A percentile compares a stretch with the other conserved stretches of the same genome.
Conservation (phyloP, 1,140 invertebrate genomes). For the Chymomyza costata region DNA sequence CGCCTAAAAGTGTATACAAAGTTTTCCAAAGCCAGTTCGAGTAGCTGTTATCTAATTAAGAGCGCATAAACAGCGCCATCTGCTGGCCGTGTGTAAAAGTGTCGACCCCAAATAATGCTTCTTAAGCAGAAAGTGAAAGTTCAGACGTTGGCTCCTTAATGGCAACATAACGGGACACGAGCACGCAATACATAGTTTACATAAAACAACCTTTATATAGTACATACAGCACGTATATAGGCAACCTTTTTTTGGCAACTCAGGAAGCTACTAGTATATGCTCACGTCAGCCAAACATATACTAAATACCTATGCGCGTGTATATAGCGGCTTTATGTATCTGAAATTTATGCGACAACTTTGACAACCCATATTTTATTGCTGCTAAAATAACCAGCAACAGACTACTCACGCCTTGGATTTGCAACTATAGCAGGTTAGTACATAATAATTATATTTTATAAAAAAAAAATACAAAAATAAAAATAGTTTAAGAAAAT, state of each 20-base stretch:
- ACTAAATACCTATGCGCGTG: slow-evolving; percentile 7
- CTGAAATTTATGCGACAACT: slow-evolving; percentile 53
- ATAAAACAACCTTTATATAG: slow-evolving; percentile 15
- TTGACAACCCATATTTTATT: slow-evolving; percentile 50
- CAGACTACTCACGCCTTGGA: slow-evolving; percentile 51
- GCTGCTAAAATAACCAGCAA: slow-evolving; percentile 22
- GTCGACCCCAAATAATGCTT: too few species aligned
- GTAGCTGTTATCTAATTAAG: slow-evolving; percentile 42
- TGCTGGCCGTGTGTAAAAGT: too few species aligned
- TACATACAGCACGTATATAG: slow-evolving; percentile 16
- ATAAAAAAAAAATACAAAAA: slow-evolving; percentile 3
- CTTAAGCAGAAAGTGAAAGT: slow-evolving; percentile 60
- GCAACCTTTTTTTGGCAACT: too few species aligned
- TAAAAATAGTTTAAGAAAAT: too few species aligned
- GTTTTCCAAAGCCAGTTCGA: too few species aligned
- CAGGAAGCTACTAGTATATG: too few species aligned
- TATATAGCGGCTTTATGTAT: neutral
- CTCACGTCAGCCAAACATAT: slow-evolving; percentile 22
- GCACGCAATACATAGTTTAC: neutral
- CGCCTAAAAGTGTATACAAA: neutral
- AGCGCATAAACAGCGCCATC: slow-evolving; percentile 22
- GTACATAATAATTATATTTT: slow-evolving; percentile 28
- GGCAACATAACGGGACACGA: slow-evolving; percentile 6
- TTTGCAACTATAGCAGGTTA: slow-evolving; percentile 36
- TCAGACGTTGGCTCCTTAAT: slow-evolving; percentile 31